phyloP scores from a whole-genome alignment of 2,113 vertebrate species.

The Scomber scombrus region DNA sequence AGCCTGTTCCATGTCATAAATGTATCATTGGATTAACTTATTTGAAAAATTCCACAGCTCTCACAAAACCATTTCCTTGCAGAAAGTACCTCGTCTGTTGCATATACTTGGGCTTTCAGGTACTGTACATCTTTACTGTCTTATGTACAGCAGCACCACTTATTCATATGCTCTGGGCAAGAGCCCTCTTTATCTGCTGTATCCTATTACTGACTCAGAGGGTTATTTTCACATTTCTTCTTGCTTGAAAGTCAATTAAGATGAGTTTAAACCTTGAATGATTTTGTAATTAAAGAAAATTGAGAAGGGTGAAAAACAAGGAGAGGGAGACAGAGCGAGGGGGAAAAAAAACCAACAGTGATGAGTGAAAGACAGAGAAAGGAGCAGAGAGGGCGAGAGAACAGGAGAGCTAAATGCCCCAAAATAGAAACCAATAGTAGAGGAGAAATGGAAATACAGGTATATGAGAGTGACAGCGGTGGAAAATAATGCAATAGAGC shows the following conservation, averaged over 20 bases:
- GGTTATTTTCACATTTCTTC: conserved; percentile 69
- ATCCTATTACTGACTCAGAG: conserved; percentile 59
- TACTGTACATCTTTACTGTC: conserved; percentile 19
- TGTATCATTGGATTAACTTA: conserved; percentile 42
- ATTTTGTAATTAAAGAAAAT: conserved; percentile 77
- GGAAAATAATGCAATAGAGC: conserved; percentile 17
- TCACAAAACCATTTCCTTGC: not conserved
- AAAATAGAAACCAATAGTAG: conserved; percentile 82
- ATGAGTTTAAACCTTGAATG: conserved; percentile 77
- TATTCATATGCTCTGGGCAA: conserved; percentile 29
- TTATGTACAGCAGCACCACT: conserved; percentile 21
- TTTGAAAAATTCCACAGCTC: conserved; percentile 22
- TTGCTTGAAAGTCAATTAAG: conserved; percentile 78
- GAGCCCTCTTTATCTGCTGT: conserved; percentile 48
- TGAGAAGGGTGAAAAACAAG: conserved; percentile 67
- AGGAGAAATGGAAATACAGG: conserved; percentile 66
- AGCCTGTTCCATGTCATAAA: conserved; percentile 51
- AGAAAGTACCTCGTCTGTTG: not conserved
- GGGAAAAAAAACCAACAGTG: conserved; percentile 41
- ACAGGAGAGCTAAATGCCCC: conserved; percentile 71
- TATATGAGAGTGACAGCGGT: conserved; percentile 37
- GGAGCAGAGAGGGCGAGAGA: conserved; percentile 15
- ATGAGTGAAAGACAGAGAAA: conserved; percentile 20
- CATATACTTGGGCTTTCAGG: conserved; percentile 29
- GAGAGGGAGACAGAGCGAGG: conserved; percentile 21